A percentile compares a stretch with the other conserved stretches of the same genome.
These are phyloP conservation scores for Psilopsiagon aurifrons DNA, from an alignment of 2,113 vertebrate genomes.

Conservation along the genomic window DNA sequence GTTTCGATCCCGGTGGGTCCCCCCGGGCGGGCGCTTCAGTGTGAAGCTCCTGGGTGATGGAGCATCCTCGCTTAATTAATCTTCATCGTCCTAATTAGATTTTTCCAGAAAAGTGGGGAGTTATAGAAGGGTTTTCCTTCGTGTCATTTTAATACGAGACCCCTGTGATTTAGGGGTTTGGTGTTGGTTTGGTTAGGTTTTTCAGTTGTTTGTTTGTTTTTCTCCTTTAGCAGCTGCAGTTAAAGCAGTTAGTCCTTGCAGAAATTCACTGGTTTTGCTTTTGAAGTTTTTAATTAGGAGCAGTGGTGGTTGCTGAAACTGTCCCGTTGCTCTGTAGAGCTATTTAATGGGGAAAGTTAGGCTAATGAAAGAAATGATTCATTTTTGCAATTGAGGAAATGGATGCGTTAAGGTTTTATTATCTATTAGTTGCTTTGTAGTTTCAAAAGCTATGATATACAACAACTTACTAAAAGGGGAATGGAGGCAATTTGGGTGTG, in stretches of 20 bases:
- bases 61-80: slow-evolving; percentile 17
- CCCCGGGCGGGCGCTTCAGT: neutral
- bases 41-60: neutral
- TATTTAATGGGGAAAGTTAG: neutral
- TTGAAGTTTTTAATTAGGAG: slow-evolving; percentile 58
- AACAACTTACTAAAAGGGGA: neutral
- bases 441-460: neutral
- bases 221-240: neutral
- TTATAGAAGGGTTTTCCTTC: neutral
- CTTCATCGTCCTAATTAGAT: slow-evolving; percentile 16
- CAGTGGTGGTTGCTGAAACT: neutral
- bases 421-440: neutral
- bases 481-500: neutral
- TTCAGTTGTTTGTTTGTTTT: neutral
- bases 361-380: slow-evolving; percentile 41
- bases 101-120: slow-evolving; percentile 66
- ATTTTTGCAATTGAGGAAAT: neutral
- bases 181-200: neutral
- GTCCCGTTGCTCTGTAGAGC: neutral
- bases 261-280: neutral
- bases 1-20: slow-evolving; percentile 23
- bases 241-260: neutral
- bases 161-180: neutral
- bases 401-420: neutral
- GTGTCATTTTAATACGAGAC: neutral